These are phyloP conservation scores for Sanderia malayensis DNA, from an alignment of 30 jellyfish, hydroid and myxozoan species.

Conservation along the genomic window DNA sequence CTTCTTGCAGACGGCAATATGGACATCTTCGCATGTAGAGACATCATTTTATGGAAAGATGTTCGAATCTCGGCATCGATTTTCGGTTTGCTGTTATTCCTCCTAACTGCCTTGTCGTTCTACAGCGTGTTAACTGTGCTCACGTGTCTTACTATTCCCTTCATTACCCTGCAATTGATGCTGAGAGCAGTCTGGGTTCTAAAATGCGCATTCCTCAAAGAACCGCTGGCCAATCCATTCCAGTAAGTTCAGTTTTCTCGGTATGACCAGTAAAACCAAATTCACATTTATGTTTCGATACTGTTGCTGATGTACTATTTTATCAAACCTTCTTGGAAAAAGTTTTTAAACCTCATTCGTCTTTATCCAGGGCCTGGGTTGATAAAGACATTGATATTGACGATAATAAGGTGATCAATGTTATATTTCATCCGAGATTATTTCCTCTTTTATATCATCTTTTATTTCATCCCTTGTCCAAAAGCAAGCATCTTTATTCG, in stretches of 20 bases:
- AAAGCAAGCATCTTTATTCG: no score
- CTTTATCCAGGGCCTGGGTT: constrained; percentile 45
- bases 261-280: no score
- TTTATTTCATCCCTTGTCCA: no score
- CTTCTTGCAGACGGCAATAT: no score
- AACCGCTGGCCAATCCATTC: constrained; percentile 71
- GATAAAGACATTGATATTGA: constrained; percentile 32
- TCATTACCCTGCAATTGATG: constrained; percentile 46
- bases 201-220: constrained; percentile 65
- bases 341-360: no score
- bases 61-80: constrained; percentile 56
- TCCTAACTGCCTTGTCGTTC: constrained; percentile 68
- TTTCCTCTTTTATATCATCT: no score
- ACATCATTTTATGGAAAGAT: constrained; percentile 67
- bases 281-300: no score
- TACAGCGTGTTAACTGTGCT: constrained; percentile 65
- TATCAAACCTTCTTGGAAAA: no score
- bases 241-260: constrained; percentile 44
- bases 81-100: constrained; percentile 37
- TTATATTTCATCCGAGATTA: background rate
- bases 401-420: constrained; percentile 31
- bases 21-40: constrained; percentile 24
- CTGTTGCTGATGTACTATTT: no score
- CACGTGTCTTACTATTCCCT: constrained; percentile 77
- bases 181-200: constrained; percentile 67